Conservation (phyloP, 2,888 invertebrate genomes). For the Escarpia spicata region DNA sequence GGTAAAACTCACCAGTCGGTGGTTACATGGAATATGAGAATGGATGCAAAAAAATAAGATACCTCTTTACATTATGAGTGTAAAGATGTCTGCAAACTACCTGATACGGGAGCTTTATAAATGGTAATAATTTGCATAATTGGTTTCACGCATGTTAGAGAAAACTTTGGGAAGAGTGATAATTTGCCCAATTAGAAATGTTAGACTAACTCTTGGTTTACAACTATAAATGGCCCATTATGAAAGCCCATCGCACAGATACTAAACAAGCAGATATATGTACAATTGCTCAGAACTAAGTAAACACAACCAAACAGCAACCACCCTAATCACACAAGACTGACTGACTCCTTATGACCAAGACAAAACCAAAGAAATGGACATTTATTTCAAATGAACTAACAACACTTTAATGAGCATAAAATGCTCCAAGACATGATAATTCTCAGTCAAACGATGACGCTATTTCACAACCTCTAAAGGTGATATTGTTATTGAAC, state of each 20-base stretch:
- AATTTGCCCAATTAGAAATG: too few species aligned
- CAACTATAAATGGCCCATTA: too few species aligned
- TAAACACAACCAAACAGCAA: too few species aligned
- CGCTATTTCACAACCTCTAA: not conserved
- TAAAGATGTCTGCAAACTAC: not conserved
- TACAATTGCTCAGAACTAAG: not conserved
- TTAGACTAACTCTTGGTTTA: too few species aligned
- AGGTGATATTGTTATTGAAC: not conserved
- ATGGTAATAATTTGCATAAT: not conserved
- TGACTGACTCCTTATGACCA: too few species aligned
- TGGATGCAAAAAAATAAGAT: not conserved
- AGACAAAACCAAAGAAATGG: too few species aligned
- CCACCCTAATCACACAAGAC: too few species aligned
- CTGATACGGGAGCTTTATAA: not conserved
- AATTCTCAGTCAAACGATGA: not conserved
- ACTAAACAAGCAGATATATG: not conserved
- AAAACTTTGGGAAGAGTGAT: too few species aligned
- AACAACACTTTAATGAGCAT: not conserved
- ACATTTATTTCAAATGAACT: not conserved
- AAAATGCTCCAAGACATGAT: not conserved
- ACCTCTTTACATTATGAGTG: not conserved
- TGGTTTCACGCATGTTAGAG: not conserved
- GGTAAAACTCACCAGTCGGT: not conserved
- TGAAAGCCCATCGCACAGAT: too few species aligned
- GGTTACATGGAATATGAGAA: not conserved